Percentiles rank a stretch among this genome's conserved stretches.
These are phyloP conservation scores for Epirrita christyi DNA, from an alignment of 2,888 invertebrate species.

Conservation along the genomic window DNA sequence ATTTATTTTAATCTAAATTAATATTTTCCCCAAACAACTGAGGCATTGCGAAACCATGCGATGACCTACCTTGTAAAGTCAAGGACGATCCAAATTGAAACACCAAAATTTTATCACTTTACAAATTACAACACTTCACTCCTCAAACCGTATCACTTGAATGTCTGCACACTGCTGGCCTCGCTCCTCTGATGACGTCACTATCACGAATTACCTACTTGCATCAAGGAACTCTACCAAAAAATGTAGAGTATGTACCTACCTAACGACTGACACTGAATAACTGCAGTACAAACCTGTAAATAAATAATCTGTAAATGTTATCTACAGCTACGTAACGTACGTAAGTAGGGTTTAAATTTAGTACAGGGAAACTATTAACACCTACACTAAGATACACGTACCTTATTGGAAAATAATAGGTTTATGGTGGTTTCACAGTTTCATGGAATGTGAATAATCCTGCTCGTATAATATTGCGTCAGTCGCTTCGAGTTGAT, in stretches of 20 bases:
- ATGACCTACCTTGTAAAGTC: conserved; percentile 26
- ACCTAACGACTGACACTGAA: too few relatives aligned
- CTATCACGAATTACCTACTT: too few relatives aligned
- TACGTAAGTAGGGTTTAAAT: too few relatives aligned
- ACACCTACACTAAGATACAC: not conserved
- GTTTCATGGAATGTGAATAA: conserved; percentile 6
- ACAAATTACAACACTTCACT: conserved; percentile 10
- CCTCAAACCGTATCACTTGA: conserved; percentile 9
- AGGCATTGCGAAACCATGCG: conserved; percentile 24
- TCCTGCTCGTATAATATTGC: conserved; percentile 6
- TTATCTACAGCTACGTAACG: too few relatives aligned
- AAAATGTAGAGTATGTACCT: too few relatives aligned
- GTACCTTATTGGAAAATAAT: not conserved
- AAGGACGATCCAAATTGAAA: conserved; percentile 31
- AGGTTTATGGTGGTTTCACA: not conserved
- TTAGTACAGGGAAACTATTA: not conserved
- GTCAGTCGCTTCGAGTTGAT: conserved; percentile 4
- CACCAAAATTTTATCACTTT: conserved; percentile 24
- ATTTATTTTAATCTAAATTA: too few relatives aligned
- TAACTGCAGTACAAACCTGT: not conserved
- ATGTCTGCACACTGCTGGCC: too few relatives aligned
- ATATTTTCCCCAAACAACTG: not conserved
- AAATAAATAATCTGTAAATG: too few relatives aligned
- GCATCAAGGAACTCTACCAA: not conserved
- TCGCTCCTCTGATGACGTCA: conserved; percentile 23